A percentile compares a stretch with the other conserved stretches of the same genome.
These are phyloP conservation scores for Merops nubicus DNA, from an alignment of 2,113 vertebrate genomes.

Conservation along the genomic window DNA sequence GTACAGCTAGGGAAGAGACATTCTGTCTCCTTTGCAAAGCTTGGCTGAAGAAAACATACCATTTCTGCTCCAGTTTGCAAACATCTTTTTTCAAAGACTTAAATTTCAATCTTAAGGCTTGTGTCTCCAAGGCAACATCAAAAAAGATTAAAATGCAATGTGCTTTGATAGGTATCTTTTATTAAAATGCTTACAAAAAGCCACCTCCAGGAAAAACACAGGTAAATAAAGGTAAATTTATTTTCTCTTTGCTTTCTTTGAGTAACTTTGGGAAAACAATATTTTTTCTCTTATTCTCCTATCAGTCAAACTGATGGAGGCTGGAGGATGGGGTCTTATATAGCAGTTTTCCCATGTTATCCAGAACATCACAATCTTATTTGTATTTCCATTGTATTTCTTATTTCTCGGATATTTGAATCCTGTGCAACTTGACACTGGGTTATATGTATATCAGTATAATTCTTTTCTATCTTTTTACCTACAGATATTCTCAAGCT, in stretches of 20 bases:
- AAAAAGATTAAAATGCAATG: neutral
- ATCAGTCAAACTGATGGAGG: neutral
- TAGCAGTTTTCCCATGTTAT: neutral
- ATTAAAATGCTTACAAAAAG: slow-evolving; percentile 32
- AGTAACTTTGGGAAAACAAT: neutral
- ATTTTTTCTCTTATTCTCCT: neutral
- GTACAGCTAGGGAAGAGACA: neutral
- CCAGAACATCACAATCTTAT: neutral
- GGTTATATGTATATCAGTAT: neutral
- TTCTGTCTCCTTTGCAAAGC: neutral
- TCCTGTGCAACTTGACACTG: neutral
- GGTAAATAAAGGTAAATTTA: neutral
- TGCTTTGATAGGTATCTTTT: neutral
- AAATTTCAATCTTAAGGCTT: neutral
- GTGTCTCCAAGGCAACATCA: slow-evolving; percentile 21
- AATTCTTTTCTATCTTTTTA: neutral
- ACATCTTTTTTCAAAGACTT: neutral
- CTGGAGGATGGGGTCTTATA: neutral
- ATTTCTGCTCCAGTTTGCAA: neutral
- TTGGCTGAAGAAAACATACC: neutral
- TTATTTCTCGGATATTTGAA: neutral
- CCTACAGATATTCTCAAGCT: neutral
- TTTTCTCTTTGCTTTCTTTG: neutral
- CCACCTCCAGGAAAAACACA: neutral
- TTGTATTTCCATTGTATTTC: neutral